Base-by-base conservation (phyloP, 2,888 invertebrate genomes). In the Cephus spinipes region DNA sequence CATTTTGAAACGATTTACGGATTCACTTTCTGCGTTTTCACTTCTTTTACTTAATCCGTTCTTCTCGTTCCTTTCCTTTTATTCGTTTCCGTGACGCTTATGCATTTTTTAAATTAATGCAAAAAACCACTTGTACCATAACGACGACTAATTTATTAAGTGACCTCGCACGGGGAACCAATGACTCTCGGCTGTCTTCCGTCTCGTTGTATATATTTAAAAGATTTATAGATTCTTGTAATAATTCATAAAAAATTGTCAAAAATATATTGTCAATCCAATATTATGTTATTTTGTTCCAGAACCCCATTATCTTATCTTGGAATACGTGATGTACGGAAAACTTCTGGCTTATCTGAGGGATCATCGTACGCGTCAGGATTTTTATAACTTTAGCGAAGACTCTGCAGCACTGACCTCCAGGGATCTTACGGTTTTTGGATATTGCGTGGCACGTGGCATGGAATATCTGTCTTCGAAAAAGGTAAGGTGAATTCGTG, bases 291-390 rank as follows among this genome's bases (percentile, higher is more conserved):
- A 1, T 55, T 23, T 55, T 23, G 82, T 93, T 92, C n/a, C 93
- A 96, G 97, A 97, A 87, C 97, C 97, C 0, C 95, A 96, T 88
- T 94, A 96, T 87, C 93, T 97, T 73, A 95, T 97, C 85, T 95
- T 97, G 95, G 97, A 97, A 91, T 97, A 96, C 89, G 96, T 96
- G 80, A 96, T 96, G 95, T 95, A 96, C 85, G 97, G 97, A 68
- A 96, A 97, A 88, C 92, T 97, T 81, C 92, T 96, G 83, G 95
- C 96, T 1, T 95, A 96, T 88, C 92, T 97, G 80, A 93, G 97
- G 71, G 96, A 93, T 90, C 94, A 92, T 91, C 93, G 93, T 85
- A 93, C 92, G 35, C 88, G 92, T 80, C 92, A 92, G 81, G 92
- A 93, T 84, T 93, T 93, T 85, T 93, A 94, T 90, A 93, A 95